Evolutionary conservation across 2,113 vertebrate genomes (phyloP).

Genomic region (Lophotis ruficrista): DNA sequence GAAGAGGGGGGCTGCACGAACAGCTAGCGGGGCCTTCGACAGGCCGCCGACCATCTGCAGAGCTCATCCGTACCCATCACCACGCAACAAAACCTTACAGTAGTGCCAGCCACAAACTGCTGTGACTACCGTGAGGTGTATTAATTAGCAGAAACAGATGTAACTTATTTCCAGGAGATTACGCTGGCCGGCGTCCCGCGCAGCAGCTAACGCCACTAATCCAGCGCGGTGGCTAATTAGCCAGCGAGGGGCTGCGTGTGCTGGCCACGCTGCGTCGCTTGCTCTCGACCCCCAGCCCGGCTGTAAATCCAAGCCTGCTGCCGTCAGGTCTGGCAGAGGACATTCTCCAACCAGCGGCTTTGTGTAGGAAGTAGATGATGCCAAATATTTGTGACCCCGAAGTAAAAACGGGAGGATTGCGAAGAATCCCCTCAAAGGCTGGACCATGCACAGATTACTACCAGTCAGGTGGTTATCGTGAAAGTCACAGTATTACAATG

Average conservation of each 20-base stretch:
- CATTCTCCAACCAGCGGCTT: background rate
- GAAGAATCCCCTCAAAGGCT: background rate
- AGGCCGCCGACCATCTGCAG: background rate
- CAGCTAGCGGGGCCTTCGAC: background rate
- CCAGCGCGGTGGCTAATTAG: background rate
- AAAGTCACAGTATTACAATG: background rate
- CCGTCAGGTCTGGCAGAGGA: fast-evolving
- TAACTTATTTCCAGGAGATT: background rate
- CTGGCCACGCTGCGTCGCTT: background rate
- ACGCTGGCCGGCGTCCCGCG: background rate
- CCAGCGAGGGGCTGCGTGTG: background rate
- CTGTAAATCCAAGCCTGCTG: background rate
- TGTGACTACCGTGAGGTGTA: background rate
- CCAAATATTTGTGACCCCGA: background rate
- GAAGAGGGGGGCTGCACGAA: background rate
- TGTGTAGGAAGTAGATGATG: fast-evolving
- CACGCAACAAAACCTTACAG: background rate
- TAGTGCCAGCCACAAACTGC: background rate
- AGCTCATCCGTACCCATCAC: background rate
- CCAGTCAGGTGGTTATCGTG: fast-evolving
- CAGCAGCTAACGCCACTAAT: background rate
- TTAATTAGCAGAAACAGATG: constrained; percentile 44
- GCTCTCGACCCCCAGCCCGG: background rate
- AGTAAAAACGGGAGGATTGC: background rate
- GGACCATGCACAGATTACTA: fast-evolving